These are phyloP conservation scores for Pelagia noctiluca DNA, from an alignment of 30 jellyfish, hydroid and myxozoan genomes.

Conservation along the genomic window DNA sequence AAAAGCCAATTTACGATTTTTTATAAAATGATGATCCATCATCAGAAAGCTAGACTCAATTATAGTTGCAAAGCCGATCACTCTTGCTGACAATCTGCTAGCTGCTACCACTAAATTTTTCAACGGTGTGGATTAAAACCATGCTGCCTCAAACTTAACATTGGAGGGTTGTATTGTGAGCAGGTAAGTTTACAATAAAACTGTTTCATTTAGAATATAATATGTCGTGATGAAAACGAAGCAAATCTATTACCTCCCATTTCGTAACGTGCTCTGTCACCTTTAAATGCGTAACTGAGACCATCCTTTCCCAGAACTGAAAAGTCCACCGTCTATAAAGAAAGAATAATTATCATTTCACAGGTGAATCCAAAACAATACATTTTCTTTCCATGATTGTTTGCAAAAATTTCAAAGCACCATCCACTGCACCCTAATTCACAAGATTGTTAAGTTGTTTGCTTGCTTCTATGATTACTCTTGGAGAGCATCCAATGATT, in stretches of 20 bases:
- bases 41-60: too few species aligned
- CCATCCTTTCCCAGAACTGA: slow-evolving; percentile 51
- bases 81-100: too few species aligned
- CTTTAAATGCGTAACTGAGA: slow-evolving; percentile 46
- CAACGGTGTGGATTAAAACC: neutral
- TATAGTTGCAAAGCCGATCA: too few species aligned
- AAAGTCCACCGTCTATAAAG: slow-evolving; percentile 36
- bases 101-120: too few species aligned
- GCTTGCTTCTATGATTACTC: neutral
- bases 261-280: slow-evolving; percentile 70
- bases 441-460: neutral
- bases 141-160: neutral
- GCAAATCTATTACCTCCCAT: slow-evolving; percentile 25
- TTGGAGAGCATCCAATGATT: neutral
- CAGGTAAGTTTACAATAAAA: neutral
- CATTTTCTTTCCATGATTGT: neutral
- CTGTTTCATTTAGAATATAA: neutral
- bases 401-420: neutral
- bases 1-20: too few species aligned
- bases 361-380: neutral
- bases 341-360: neutral
- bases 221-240: too few species aligned
- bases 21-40: too few species aligned
- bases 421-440: neutral
- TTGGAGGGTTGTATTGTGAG: neutral